Base-by-base conservation (phyloP, 1,140 invertebrate species). In the Tetramorium alpestre region DNA sequence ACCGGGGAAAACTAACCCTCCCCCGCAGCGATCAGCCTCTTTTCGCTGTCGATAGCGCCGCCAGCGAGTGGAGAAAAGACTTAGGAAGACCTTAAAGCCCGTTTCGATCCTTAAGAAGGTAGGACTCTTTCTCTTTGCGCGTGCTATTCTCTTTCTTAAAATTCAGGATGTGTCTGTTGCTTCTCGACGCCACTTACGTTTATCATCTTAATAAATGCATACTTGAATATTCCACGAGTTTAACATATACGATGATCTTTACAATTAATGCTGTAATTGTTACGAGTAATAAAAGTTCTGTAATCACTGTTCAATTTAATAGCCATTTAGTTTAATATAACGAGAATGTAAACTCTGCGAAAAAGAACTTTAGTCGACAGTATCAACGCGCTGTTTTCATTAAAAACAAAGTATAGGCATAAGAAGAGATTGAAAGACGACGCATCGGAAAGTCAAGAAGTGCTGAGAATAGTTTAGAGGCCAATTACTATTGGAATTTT, bases 401-500 rank as follows among this genome's bases (percentile, higher is more conserved):
- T 49, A 22, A 56, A 70, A 69, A 28, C 49, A 56, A 69, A 70
- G 51, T 18, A 22, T 51, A 13, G 56, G 11, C 33, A 51, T 54
- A 54, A 54, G 47, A 51, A 38, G 16, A 69, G 64, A 69, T 81
- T 56, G 64, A 81, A 70, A 70, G 64, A 70, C 49, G 51, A 81
- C 25, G 51, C 64, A 81, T 70, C 65, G 11, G 25, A 25, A 13
- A 84, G 28, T 16, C 38, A 60, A 72, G 73, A 77, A 88, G 67
- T 88, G 76, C 76, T 76, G 84, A 85, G 88, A 90, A 91, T 91
- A 91, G 90, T 91, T 91, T 78, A 87, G 84, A 44, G 89, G 69
- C 90, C 90, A 91, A 91, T 91, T 91, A 91, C 90, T 58, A 75
- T n/a, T 65, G 90, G 90, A 91, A 91, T 91, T 91, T 91, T 91